Conservation (phyloP, 2,113 vertebrate species). For the Irena cyanogastra region DNA sequence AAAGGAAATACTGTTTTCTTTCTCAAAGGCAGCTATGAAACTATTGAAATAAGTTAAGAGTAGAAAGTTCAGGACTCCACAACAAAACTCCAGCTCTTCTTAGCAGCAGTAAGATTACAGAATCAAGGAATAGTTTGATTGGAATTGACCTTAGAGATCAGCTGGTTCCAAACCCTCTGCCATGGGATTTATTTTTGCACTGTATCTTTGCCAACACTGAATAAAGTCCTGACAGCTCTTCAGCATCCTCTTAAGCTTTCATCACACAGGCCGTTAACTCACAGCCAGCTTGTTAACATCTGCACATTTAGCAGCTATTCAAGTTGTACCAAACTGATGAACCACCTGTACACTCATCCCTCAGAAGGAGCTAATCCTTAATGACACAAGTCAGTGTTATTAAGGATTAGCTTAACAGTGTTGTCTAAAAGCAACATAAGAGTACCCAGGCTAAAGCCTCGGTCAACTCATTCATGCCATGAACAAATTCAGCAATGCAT, state of each 20-base stretch:
- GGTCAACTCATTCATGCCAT: background rate
- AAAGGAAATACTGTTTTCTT: background rate
- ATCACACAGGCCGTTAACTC: rapidly evolving
- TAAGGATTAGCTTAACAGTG: background rate
- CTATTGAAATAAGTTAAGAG: background rate
- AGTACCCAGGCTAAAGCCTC: background rate
- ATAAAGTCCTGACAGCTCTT: background rate
- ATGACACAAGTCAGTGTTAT: background rate
- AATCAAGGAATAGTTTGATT: background rate
- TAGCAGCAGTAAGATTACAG: background rate
- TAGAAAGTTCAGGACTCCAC: background rate
- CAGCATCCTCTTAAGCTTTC: background rate
- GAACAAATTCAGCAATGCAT: background rate
- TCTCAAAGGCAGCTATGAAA: background rate
- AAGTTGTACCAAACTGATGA: background rate
- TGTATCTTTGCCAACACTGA: background rate
- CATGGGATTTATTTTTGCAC: background rate
- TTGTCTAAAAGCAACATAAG: background rate
- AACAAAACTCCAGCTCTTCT: background rate
- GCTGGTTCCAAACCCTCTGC: background rate
- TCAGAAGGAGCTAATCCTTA: background rate
- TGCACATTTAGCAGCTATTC: background rate
- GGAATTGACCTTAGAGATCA: background rate
- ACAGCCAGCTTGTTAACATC: background rate
- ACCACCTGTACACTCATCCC: background rate